phyloP scores from a whole-genome alignment of 1,140 invertebrate genomes.

The Dysdera silvatica region DNA sequence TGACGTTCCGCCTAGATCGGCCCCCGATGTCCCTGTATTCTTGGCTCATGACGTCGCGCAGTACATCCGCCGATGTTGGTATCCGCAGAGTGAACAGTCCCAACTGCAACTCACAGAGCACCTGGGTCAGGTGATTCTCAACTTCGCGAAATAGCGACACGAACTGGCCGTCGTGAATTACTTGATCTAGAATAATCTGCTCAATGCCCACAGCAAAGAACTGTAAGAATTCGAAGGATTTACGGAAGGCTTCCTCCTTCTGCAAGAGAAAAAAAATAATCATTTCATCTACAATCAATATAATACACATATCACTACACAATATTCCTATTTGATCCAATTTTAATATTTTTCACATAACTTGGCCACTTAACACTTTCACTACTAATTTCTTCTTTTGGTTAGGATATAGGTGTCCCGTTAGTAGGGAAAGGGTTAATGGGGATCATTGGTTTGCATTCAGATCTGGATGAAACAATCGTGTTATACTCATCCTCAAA shows the following conservation, averaged over 20 bases:
- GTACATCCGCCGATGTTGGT: slow-evolving; percentile 46
- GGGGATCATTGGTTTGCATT: no score
- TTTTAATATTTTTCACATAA: no score
- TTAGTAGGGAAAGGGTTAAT: no score
- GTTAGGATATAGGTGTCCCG: no score
- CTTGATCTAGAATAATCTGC: slow-evolving; percentile 57
- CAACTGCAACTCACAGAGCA: slow-evolving; percentile 53
- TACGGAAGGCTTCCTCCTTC: neutral
- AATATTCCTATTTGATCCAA: no score
- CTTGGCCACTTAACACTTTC: no score
- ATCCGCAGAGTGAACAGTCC: slow-evolving; percentile 52
- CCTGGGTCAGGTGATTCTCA: slow-evolving; percentile 52
- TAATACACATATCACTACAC: no score
- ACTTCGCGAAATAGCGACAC: slow-evolving; percentile 50
- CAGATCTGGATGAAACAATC: no score
- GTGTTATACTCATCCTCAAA: no score
- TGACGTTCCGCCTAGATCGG: slow-evolving; percentile 47
- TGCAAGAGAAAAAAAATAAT: neutral
- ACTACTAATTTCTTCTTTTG: no score
- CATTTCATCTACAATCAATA: neutral
- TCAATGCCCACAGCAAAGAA: slow-evolving; percentile 58
- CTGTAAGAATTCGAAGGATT: slow-evolving; percentile 46
- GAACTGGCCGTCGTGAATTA: slow-evolving; percentile 48
- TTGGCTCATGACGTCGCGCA: slow-evolving; percentile 51
- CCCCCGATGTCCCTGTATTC: slow-evolving; percentile 46